Conservation (phyloP, 2,113 vertebrate species). For the Clarias magur region DNA sequence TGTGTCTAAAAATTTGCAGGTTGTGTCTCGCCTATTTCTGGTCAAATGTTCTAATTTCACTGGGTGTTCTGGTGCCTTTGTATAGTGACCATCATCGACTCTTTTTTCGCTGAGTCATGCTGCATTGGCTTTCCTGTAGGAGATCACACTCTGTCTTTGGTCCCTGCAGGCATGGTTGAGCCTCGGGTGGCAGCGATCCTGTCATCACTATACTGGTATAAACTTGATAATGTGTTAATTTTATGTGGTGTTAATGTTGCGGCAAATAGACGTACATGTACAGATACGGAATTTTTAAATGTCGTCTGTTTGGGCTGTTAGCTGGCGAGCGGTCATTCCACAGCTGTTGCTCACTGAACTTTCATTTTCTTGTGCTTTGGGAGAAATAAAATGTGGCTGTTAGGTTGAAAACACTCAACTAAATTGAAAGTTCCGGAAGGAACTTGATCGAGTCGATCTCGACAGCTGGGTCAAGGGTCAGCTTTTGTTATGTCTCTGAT, state of each 20-base stretch:
- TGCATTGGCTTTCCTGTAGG: no score
- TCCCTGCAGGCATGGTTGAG: no score
- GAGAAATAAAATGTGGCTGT: not conserved
- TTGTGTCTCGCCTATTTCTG: not conserved
- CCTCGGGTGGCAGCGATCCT: no score
- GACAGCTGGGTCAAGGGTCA: slow-evolving; percentile 32
- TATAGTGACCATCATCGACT: no score
- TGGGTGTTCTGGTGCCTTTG: no score
- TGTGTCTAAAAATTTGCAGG: slow-evolving; percentile 19
- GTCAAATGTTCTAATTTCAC: not conserved
- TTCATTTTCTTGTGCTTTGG: slow-evolving; percentile 20
- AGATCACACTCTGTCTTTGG: no score
- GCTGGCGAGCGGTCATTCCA: not conserved
- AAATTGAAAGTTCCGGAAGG: slow-evolving; percentile 45
- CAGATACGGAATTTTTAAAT: slow-evolving; percentile 4
- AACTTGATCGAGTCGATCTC: slow-evolving; percentile 35
- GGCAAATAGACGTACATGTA: no score
- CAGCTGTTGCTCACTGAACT: not conserved
- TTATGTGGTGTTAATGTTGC: no score
- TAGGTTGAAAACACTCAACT: slow-evolving; percentile 5
- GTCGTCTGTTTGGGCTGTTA: not conserved
- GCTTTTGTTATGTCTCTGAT: slow-evolving; percentile 38
- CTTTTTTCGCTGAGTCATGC: no score
- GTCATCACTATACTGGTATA: no score
- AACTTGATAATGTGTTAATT: no score